phyloP scores from a whole-genome alignment of 1,140 invertebrate species.

The Anagrus nilaparvatae region DNA sequence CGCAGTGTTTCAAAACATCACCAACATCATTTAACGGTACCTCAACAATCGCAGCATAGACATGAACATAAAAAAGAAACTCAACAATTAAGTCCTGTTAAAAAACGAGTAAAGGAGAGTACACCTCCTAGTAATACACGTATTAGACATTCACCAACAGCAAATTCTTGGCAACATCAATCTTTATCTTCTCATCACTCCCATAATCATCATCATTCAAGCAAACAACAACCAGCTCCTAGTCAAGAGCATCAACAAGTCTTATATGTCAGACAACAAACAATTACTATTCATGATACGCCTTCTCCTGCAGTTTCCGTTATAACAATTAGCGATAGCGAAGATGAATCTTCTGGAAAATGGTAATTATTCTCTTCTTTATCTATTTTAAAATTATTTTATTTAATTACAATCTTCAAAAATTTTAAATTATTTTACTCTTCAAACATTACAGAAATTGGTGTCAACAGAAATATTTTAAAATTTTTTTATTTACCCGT shows the following conservation, averaged over 20 bases:
- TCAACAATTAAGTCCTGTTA: conserved; percentile 89
- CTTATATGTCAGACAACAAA: conserved; percentile 47
- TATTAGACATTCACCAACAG: conserved; percentile 25
- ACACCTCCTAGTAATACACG: conserved; percentile 60
- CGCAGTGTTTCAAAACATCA: conserved; percentile 46
- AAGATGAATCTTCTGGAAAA: conserved; percentile 64
- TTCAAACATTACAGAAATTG: no score
- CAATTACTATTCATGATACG: conserved; percentile 83
- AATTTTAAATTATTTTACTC: neutral
- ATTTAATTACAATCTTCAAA: neutral
- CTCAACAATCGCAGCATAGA: conserved; percentile 38
- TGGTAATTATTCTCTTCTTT: conserved; percentile 27
- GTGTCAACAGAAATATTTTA: no score
- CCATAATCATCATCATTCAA: neutral
- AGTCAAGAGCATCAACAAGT: conserved; percentile 41
- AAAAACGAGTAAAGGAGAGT: conserved; percentile 95
- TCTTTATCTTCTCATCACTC: conserved; percentile 1
- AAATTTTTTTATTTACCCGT: no score
- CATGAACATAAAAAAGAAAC: conserved; percentile 71
- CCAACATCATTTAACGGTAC: conserved; percentile 43
- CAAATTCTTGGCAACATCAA: conserved; percentile 6
- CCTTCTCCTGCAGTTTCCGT: conserved; percentile 91
- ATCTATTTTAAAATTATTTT: neutral
- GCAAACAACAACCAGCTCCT: conserved; percentile 31
- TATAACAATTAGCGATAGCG: conserved; percentile 93